Evolutionary conservation across 1,140 invertebrate species (phyloP).

Genomic region (Philopotamus ludificatus): DNA sequence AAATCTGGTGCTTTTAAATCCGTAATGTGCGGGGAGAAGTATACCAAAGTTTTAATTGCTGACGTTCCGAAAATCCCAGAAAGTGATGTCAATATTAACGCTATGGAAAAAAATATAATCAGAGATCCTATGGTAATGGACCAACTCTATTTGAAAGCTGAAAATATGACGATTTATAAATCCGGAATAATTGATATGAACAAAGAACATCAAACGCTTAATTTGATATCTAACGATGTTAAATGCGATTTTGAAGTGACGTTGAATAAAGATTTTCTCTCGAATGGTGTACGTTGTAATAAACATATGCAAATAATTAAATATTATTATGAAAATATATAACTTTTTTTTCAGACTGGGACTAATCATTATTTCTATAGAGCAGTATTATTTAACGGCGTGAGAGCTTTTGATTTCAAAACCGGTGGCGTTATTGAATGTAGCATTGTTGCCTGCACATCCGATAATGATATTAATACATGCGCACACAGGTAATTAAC

Average conservation of each 20-base stretch:
- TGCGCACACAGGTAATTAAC: neutral
- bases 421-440: slow-evolving; percentile 33
- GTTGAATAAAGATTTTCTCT: slow-evolving; percentile 17
- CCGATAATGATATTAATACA: slow-evolving; percentile 10
- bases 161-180: slow-evolving; percentile 25
- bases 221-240: slow-evolving; percentile 16
- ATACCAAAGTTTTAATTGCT: slow-evolving; percentile 53
- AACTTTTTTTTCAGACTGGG: slow-evolving; percentile 8
- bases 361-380: slow-evolving; percentile 28
- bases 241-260: slow-evolving; percentile 23
- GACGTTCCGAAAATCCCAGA: slow-evolving; percentile 52
- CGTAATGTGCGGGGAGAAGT: slow-evolving; percentile 51
- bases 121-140: slow-evolving; percentile 9
- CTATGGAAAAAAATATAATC: neutral
- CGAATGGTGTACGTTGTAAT: slow-evolving; percentile 1
- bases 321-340: neutral
- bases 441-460: slow-evolving; percentile 33
- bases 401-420: slow-evolving; percentile 18
- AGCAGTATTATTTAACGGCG: slow-evolving; percentile 33
- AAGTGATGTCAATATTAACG: neutral
- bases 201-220: slow-evolving; percentile 4
- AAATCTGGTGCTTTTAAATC: slow-evolving; percentile 51
- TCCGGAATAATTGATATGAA: slow-evolving; percentile 2
- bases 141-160: slow-evolving; percentile 12
- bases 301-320: slow-evolving; percentile 1